Evolutionary conservation across 2,888 invertebrate species (phyloP).

Genomic region (Fragum fragum): DNA sequence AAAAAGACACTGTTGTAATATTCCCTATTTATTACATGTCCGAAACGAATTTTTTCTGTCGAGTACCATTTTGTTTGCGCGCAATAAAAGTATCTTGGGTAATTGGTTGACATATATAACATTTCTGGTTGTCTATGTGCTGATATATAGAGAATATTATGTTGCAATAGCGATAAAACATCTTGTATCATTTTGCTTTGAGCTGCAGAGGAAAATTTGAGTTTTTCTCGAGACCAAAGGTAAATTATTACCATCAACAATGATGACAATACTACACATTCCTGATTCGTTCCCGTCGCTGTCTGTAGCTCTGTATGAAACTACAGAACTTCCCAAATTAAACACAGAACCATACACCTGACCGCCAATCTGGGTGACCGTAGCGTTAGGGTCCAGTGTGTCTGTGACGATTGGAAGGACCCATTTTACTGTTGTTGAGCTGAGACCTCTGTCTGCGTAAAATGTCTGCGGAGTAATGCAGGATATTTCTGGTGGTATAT

Average conservation of each 20-base stretch:
- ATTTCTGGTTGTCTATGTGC: too few relatives aligned
- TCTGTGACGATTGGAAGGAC: slow-evolving; percentile 23
- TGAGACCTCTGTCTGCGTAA: slow-evolving; percentile 29
- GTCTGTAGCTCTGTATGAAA: slow-evolving; percentile 40
- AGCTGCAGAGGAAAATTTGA: too few relatives aligned
- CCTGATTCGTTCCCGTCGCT: slow-evolving; percentile 29
- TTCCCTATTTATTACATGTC: too few relatives aligned
- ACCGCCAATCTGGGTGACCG: slow-evolving; percentile 24
- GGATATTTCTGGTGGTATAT: slow-evolving; percentile 19
- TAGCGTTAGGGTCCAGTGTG: slow-evolving; percentile 7
- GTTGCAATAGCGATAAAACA: too few relatives aligned
- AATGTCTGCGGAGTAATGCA: slow-evolving; percentile 36
- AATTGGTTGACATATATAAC: too few relatives aligned
- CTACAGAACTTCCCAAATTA: slow-evolving; percentile 35
- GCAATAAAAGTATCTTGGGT: too few relatives aligned
- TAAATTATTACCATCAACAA: slow-evolving; percentile 27
- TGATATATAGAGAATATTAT: too few relatives aligned
- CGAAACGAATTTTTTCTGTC: too few relatives aligned
- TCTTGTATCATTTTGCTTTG: too few relatives aligned
- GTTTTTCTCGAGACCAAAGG: too few relatives aligned
- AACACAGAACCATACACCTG: slow-evolving; percentile 25
- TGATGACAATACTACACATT: slow-evolving; percentile 36
- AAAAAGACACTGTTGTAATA: too few relatives aligned
- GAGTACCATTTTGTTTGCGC: too few relatives aligned
- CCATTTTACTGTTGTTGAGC: slow-evolving; percentile 30